Evolutionary conservation across 1,140 invertebrate genomes (phyloP), one percentile per base, ranked within the genome.

Genomic region (Calliopsis andreniformis): DNA sequence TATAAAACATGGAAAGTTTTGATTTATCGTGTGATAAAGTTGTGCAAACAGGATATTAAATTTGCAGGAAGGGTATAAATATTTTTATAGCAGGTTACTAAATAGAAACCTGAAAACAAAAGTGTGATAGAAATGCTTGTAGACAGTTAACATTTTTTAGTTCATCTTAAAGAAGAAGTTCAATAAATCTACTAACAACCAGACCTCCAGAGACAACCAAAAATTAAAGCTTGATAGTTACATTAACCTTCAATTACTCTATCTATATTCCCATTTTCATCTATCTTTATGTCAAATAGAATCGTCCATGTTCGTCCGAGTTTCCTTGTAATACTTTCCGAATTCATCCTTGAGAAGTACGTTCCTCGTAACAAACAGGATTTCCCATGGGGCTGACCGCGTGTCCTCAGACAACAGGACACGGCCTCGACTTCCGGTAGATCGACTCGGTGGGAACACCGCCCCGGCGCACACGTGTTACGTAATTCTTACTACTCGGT

Each of bases 341-440:
- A 49, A 73, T 45, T 66, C 62, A 56, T 73, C 62, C n/a, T 73
- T 23, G 20, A 25, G 23, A 28, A 12, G 56, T 35, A 16, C 10
- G 55, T 56, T 66, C 56, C 43, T 43, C 30, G 20, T 59, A 68
- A 49, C 7, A 14, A 59, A 7, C 18, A 49, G 18, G 30, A 51
- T 69, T 76, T 76, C 73, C 73, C 73, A 61, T 69, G 45, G 23
- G 18, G 43, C 23, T 56, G 81, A 72, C 72, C 77, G 63, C 42
- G 47, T 30, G 78, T 69, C 72, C 72, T 80, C 63, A 56, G 56
- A 55, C 71, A 72, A 56, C 59, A 67, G 71, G 56, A 59, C 49
- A 76, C 53, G 32, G 61, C 58, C 80, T 68, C 72, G 82, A 89
- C 87, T 89, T 89, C 89, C 89, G 89, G 89, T 83, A 85, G 77